Conservation (phyloP, 2,113 vertebrate genomes). For the Bujurquina vittata region DNA sequence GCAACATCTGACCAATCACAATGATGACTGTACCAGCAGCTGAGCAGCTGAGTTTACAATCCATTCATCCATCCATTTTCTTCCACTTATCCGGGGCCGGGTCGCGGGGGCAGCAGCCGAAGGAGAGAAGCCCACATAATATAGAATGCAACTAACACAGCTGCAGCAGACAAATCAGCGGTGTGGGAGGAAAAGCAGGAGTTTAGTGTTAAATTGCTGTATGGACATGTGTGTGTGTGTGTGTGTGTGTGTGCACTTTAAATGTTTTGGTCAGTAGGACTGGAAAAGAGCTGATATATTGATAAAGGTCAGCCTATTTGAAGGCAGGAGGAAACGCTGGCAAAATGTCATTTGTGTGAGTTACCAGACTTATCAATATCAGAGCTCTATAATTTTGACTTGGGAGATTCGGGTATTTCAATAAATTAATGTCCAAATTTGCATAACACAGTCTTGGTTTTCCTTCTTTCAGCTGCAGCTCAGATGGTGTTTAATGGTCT, state of each 20-base stretch:
- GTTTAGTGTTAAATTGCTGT: no score
- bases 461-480: no score
- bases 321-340: not conserved
- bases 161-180: not conserved
- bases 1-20: not conserved
- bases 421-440: no score
- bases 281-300: no score
- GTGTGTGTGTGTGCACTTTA: no score
- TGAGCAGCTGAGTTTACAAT: not conserved
- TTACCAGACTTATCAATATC: not conserved
- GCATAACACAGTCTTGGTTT: no score
- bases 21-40: not conserved
- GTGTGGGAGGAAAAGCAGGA: not conserved
- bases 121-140: not conserved
- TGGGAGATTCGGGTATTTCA: not conserved
- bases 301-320: not conserved
- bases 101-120: no score
- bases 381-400: not conserved
- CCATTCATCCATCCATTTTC: no score
- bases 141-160: not conserved
- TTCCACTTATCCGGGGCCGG: no score
- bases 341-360: not conserved
- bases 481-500: no score
- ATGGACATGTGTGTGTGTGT: no score
- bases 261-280: no score